Evolutionary conservation across 2,888 invertebrate species (phyloP).

Genomic region (Machimus atricapillus): DNA sequence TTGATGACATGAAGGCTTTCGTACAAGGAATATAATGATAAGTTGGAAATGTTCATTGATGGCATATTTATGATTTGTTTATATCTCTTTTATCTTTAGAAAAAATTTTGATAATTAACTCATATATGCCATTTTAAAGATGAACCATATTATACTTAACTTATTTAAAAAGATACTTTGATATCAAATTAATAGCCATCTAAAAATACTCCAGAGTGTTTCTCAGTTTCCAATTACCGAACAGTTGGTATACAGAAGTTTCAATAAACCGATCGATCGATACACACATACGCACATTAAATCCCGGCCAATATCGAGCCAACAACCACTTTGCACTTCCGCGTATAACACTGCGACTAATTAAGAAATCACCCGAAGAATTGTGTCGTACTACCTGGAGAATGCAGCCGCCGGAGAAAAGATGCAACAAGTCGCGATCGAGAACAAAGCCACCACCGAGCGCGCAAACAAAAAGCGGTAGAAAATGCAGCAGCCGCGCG

Average conservation of each 20-base stretch:
- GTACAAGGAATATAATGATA: too few species aligned
- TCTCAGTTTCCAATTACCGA: neutral
- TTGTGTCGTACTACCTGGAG: constrained; percentile 18
- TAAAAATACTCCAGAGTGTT: neutral
- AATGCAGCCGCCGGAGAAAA: constrained; percentile 2
- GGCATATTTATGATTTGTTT: too few species aligned
- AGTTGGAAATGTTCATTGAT: too few species aligned
- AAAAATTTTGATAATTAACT: too few species aligned
- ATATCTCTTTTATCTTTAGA: too few species aligned
- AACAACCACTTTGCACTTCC: constrained; percentile 35
- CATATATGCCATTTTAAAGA: neutral
- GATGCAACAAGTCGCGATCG: constrained; percentile 10
- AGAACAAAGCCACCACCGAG: constrained; percentile 32
- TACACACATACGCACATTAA: neutral
- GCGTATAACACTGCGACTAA: constrained; percentile 42
- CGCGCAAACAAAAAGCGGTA: neutral
- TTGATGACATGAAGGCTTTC: too few species aligned
- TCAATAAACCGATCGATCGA: neutral
- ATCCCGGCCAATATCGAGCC: neutral
- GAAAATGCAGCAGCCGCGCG: neutral
- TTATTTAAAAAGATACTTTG: neutral
- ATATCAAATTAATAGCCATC: neutral
- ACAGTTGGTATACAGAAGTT: neutral
- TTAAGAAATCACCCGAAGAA: constrained; percentile 26
- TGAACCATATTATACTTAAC: neutral